Conservation (phyloP, 2,113 vertebrate species). For the Ptilonorhynchus violaceus region DNA sequence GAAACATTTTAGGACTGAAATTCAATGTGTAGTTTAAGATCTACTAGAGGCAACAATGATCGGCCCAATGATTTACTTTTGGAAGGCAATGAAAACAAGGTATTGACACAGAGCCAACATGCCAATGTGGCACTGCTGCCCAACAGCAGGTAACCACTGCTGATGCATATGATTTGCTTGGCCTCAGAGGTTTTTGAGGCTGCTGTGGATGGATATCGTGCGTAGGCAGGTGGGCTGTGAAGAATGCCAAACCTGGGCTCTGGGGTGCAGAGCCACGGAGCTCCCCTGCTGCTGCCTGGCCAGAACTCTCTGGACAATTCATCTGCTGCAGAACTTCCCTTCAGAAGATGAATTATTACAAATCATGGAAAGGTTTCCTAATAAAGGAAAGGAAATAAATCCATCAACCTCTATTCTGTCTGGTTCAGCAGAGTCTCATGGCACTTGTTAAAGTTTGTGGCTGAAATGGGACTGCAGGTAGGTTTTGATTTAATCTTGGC, state of each 20-base stretch:
- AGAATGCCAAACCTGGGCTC: not conserved
- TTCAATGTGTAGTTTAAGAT: not conserved
- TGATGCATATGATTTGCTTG: fast-evolving
- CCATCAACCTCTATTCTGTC: not conserved
- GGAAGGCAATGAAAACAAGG: not conserved
- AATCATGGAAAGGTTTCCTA: not conserved
- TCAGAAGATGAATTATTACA: not conserved
- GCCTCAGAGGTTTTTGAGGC: not conserved
- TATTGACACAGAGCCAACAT: no score
- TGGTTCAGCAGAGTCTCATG: not conserved
- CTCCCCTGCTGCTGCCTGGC: fast-evolving
- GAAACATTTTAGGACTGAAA: not conserved
- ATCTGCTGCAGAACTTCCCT: not conserved
- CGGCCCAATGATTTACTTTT: not conserved
- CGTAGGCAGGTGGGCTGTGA: not conserved
- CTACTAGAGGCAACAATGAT: not conserved
- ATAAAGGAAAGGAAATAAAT: not conserved
- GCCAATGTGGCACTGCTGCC: not conserved
- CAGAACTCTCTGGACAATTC: fast-evolving
- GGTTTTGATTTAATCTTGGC: slow-evolving; percentile 9
- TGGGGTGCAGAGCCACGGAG: not conserved
- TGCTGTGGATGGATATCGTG: not conserved
- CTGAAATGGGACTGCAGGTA: not conserved
- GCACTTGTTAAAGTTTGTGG: slow-evolving; percentile 1
- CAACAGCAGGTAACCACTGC: not conserved